A percentile compares a stretch with the other conserved stretches of the same genome.
phyloP scores from a whole-genome alignment of 1,140 invertebrate species.

The Chrysomallon squamiferum region DNA sequence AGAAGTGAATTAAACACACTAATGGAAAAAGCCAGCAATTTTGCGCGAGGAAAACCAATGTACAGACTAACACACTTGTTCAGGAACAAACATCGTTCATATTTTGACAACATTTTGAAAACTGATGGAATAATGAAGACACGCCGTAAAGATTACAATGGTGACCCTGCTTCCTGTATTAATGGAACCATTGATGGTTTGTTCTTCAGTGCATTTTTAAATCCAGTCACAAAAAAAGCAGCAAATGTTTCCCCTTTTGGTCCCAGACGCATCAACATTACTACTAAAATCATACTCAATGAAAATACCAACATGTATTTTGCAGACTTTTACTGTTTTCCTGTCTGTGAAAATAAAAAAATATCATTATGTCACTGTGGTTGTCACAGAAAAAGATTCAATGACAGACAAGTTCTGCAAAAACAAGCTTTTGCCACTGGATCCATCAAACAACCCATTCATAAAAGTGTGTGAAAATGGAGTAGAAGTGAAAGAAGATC shows the following conservation, averaged over 20 bases:
- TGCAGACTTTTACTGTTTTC: slow-evolving; percentile 42
- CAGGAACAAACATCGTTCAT: slow-evolving; percentile 20
- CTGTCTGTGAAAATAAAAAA: no score
- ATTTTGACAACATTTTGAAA: slow-evolving; percentile 14
- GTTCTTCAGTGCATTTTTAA: slow-evolving; percentile 25
- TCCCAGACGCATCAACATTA: slow-evolving; percentile 14
- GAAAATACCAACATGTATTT: slow-evolving; percentile 34
- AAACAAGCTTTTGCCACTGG: slow-evolving; percentile 17
- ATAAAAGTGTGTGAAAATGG: slow-evolving; percentile 10
- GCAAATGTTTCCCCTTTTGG: slow-evolving; percentile 20
- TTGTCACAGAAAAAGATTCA: slow-evolving; percentile 23
- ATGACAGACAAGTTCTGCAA: slow-evolving; percentile 43
- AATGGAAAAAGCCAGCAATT: slow-evolving; percentile 6
- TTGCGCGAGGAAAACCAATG: not conserved
- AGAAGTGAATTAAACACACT: slow-evolving; percentile 16
- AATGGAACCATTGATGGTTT: slow-evolving; percentile 28
- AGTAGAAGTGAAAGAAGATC: slow-evolving; percentile 6
- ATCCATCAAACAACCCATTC: slow-evolving; percentile 26
- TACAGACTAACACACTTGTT: slow-evolving; percentile 14
- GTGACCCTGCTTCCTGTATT: slow-evolving; percentile 19
- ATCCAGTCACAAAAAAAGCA: slow-evolving; percentile 9
- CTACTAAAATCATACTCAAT: slow-evolving; percentile 16
- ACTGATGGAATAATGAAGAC: slow-evolving; percentile 22
- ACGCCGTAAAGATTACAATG: slow-evolving; percentile 28
- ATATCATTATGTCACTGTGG: slow-evolving; percentile 41